Percentiles rank a stretch among this genome's conserved stretches.
phyloP scores from a whole-genome alignment of 1,140 invertebrate genomes.

The Chelonus insularis region DNA sequence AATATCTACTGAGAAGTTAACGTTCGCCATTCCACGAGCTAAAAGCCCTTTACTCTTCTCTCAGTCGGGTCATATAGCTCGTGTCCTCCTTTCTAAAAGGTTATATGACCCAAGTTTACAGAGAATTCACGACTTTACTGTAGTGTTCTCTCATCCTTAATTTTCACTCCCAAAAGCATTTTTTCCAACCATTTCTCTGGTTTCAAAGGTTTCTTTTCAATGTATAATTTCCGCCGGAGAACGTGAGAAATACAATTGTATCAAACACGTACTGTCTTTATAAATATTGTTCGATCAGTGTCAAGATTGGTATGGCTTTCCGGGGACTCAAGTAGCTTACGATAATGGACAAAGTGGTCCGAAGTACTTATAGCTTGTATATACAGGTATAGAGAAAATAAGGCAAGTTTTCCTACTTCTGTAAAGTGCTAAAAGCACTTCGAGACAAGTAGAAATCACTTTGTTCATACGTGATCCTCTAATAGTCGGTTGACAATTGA shows the following conservation, averaged over 20 bases:
- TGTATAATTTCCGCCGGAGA: too few relatives aligned
- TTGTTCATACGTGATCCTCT: neutral
- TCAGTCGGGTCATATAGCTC: conserved; percentile 22
- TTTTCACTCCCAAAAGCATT: neutral
- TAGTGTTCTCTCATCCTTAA: conserved; percentile 9
- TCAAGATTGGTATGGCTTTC: neutral
- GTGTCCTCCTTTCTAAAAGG: conserved; percentile 31
- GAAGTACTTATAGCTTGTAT: neutral
- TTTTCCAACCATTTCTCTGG: too few relatives aligned
- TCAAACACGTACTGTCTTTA: neutral
- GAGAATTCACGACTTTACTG: conserved; percentile 32
- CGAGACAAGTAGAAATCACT: neutral
- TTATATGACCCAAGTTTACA: conserved; percentile 33
- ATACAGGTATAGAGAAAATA: neutral
- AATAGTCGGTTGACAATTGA: neutral
- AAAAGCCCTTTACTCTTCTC: conserved; percentile 32
- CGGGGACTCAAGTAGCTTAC: neutral
- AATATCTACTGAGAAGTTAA: conserved; percentile 34
- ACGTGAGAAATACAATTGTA: too few relatives aligned
- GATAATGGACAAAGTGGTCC: neutral
- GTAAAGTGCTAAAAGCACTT: neutral
- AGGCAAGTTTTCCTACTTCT: neutral
- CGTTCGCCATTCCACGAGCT: conserved; percentile 36
- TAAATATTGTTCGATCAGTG: neutral
- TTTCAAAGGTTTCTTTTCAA: too few relatives aligned